These are phyloP conservation scores for Oryzias sinensis DNA, from an alignment of 2,797 vertebrate genomes.

Conservation along the genomic window DNA sequence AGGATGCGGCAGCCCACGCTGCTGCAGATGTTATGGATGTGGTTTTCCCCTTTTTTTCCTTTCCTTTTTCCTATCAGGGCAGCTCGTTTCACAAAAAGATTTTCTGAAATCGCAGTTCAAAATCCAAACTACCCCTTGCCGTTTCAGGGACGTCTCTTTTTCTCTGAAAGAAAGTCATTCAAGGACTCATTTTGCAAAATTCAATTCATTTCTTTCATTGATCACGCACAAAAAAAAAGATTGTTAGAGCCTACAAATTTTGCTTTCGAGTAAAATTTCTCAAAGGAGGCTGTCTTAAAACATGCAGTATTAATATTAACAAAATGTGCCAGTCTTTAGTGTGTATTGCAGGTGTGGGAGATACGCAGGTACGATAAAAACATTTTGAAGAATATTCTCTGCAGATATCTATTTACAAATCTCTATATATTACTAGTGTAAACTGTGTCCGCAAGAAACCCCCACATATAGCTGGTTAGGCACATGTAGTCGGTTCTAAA, in stretches of 20 bases:
- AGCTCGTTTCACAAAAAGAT: slow-evolving; percentile 31
- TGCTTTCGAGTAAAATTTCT: slow-evolving; percentile 26
- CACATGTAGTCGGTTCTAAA: slow-evolving; percentile 79
- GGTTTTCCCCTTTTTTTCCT: slow-evolving; percentile 1
- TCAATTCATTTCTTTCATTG: slow-evolving; percentile 19
- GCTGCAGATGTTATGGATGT: slow-evolving; percentile 34
- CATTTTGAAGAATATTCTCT: slow-evolving; percentile 59
- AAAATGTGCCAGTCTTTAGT: slow-evolving; percentile 36
- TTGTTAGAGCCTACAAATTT: slow-evolving; percentile 58
- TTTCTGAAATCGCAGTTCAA: slow-evolving; percentile 28
- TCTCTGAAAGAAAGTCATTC: slow-evolving; percentile 42
- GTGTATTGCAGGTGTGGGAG: slow-evolving; percentile 62
- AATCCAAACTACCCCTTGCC: slow-evolving; percentile 28
- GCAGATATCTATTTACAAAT: slow-evolving; percentile 64
- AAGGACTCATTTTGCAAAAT: slow-evolving; percentile 58
- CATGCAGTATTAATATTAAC: slow-evolving; percentile 62
- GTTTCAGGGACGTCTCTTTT: slow-evolving; percentile 39
- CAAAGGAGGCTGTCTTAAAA: slow-evolving; percentile 52
- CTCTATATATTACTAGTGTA: slow-evolving; percentile 57
- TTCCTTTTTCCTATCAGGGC: slow-evolving; percentile 17
- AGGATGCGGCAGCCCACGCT: slow-evolving; percentile 19
- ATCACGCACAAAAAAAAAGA: slow-evolving; percentile 44
- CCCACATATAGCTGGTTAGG: slow-evolving; percentile 81
- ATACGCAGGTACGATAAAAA: slow-evolving; percentile 57
- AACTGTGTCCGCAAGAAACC: slow-evolving; percentile 75